A percentile compares a stretch with the other conserved stretches of the same genome.
Evolutionary conservation across 2,113 vertebrate genomes (phyloP).

Genomic region (Actenoides hombroni): DNA sequence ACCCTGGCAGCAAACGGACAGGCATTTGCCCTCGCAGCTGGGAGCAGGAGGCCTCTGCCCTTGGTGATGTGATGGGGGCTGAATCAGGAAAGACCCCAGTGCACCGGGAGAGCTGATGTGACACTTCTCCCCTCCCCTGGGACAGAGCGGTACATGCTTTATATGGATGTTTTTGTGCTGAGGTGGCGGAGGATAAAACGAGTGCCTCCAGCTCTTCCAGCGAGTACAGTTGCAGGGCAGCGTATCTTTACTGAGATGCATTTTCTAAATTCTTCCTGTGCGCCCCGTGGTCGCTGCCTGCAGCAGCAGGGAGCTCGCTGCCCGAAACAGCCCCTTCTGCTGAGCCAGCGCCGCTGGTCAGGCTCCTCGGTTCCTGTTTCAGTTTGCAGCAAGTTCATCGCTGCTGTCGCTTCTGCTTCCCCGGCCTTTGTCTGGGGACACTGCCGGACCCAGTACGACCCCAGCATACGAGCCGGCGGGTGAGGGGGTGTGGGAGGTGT

Average conservation of each 20-base stretch:
- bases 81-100: neutral
- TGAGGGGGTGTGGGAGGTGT: neutral
- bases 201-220: neutral
- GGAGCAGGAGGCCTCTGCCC: neutral
- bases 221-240: neutral
- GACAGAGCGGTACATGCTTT: neutral
- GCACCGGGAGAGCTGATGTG: neutral
- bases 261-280: slow-evolving; percentile 52
- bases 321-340: neutral
- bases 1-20: neutral
- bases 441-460: neutral
- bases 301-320: neutral
- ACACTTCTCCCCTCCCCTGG: neutral
- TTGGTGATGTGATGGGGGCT: neutral
- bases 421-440: neutral
- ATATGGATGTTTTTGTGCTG: slow-evolving; percentile 47
- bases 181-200: neutral
- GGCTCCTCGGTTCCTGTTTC: neutral
- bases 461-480: fast-evolving
- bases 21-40: neutral
- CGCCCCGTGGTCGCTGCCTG: neutral
- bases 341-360: neutral
- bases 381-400: neutral
- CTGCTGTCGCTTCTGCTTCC: neutral
- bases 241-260: neutral